Conservation (phyloP, 1,140 invertebrate species). For the Adoxophyes honmai region DNA sequence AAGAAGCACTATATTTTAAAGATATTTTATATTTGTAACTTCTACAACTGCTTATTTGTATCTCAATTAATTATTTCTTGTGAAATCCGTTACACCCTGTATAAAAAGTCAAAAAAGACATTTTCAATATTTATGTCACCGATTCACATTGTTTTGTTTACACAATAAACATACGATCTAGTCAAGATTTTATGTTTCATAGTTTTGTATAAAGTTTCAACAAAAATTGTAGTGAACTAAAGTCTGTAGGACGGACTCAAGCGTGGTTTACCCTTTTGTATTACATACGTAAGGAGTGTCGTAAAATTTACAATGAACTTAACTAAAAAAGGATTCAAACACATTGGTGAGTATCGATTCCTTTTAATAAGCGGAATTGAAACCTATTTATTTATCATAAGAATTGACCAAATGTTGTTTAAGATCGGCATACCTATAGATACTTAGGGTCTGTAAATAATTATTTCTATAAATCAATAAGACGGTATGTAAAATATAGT, state of each 20-base stretch:
- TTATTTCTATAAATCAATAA: constrained; percentile 42
- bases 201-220: too few relatives aligned
- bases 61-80: too few relatives aligned
- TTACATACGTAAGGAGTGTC: constrained; percentile 6
- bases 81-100: too few relatives aligned
- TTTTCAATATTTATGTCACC: too few relatives aligned
- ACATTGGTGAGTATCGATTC: constrained; percentile 27
- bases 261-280: not conserved
- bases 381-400: constrained; percentile 61
- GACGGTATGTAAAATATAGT: constrained; percentile 51
- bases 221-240: too few relatives aligned
- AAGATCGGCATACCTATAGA: constrained; percentile 51
- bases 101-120: too few relatives aligned
- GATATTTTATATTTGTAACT: too few relatives aligned
- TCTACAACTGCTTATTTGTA: too few relatives aligned
- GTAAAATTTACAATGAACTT: constrained; percentile 8
- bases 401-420: constrained; percentile 73
- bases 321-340: not conserved
- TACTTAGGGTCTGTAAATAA: constrained; percentile 44
- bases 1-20: too few relatives aligned
- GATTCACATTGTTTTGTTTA: too few relatives aligned
- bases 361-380: constrained; percentile 32
- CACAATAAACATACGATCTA: too few relatives aligned
- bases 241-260: not conserved
- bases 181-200: too few relatives aligned